Evolutionary conservation across 2,113 vertebrate species (phyloP), one percentile per base, ranked within the genome.

Genomic region (Corydoras sp.): DNA sequence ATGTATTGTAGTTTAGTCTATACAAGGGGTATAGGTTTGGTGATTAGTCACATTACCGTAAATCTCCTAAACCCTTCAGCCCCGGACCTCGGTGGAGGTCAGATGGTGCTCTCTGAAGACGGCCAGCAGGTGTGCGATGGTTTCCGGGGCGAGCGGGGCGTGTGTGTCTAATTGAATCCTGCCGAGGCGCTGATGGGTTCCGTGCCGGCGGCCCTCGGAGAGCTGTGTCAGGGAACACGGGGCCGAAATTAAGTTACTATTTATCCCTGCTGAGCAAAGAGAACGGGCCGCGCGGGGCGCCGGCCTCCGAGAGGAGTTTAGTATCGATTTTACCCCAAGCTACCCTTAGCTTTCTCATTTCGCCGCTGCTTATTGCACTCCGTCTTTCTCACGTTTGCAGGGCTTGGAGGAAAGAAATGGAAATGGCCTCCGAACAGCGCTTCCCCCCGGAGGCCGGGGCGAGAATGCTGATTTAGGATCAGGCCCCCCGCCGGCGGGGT

Each of bases 211-310:
- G 85, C 88, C 83, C 80, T 85, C 84, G 82, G 87, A 85, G 90
- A 90, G 82, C 77, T 80, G 76, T 88, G 87, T 84, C 85, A 89
- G 89, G 89, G 65, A 92, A 87, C 85, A 73, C 76, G 31, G 58
- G 85, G 83, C 86, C 90, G 82, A 91, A 90, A 91, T 92, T 87
- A 91, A 92, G 86, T 93, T 92, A 89, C 86, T 56, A 86, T 92
- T 92, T 90, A 91, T 92, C 88, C 87, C 75, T 90, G 79, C 83
- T 88, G 84, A 88, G 84, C 83, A 86, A 85, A 89, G 86, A 89
- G 88, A 89, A 91, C 83, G 81, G 83, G 79, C 85, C 84, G 85
- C 80, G 79, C 75, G 82, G 84, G 80, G 84, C 85, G 82, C 82
- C 81, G 85, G 86, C 81, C 70, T 83, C 81, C 83, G 79, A 83